Evolutionary conservation across 2,113 vertebrate species (phyloP).

Genomic region (Turdus rufiventris): DNA sequence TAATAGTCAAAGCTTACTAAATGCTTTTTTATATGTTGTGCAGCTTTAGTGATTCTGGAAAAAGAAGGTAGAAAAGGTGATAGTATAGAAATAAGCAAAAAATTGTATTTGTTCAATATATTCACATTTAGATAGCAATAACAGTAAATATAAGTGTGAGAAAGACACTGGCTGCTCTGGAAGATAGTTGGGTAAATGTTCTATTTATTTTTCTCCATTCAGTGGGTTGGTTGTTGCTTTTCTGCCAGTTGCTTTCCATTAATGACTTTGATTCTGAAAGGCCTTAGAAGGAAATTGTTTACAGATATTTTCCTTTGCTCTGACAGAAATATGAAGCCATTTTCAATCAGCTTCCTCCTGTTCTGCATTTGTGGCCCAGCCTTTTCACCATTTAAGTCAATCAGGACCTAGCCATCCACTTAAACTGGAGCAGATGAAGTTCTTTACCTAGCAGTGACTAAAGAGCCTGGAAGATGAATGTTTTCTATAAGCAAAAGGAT

Average conservation of each 20-base stretch:
- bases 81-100: not conserved
- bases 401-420: not conserved
- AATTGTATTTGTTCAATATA: not conserved
- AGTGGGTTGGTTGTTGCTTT: not conserved
- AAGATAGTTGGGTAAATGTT: not conserved
- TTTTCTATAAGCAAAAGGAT: not conserved
- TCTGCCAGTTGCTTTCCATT: slow-evolving; percentile 53
- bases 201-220: not conserved
- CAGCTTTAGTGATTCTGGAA: not conserved
- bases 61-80: not conserved
- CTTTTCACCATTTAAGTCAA: slow-evolving; percentile 23
- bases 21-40: not conserved
- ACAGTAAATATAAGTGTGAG: not conserved
- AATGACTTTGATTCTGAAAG: slow-evolving; percentile 26
- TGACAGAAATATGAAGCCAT: slow-evolving; percentile 51
- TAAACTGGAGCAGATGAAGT: slow-evolving; percentile 53
- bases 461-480: not conserved
- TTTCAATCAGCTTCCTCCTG: slow-evolving; percentile 31
- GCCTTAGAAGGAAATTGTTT: slow-evolving; percentile 56
- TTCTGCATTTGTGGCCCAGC: slow-evolving; percentile 12
- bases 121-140: not conserved
- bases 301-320: slow-evolving; percentile 55
- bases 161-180: not conserved
- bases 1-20: not conserved
- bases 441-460: not conserved